Evolutionary conservation across 2,888 invertebrate genomes (phyloP).

Genomic region (Exocentrus adspersus): DNA sequence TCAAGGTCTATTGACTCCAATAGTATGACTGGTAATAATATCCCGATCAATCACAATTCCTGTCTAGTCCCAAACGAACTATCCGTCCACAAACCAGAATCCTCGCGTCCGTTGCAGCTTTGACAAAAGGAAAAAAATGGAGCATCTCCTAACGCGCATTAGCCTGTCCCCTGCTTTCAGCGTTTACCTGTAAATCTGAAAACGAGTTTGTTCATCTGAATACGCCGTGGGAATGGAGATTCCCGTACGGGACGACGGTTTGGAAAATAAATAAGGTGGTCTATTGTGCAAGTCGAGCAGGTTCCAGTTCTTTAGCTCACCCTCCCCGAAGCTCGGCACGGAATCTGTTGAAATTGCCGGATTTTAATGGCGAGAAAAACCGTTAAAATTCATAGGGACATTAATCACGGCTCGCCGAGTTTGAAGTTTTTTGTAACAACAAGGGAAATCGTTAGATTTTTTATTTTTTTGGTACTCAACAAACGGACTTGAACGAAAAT

Average conservation of each 20-base stretch:
- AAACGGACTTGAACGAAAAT: background rate
- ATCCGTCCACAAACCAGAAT: constrained; percentile 28
- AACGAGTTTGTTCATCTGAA: constrained; percentile 49
- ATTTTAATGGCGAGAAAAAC: constrained; percentile 41
- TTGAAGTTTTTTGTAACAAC: constrained; percentile 42
- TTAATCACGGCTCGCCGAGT: constrained; percentile 41
- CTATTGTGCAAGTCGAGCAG: constrained; percentile 43
- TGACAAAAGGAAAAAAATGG: constrained; percentile 45
- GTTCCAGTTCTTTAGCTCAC: constrained; percentile 43
- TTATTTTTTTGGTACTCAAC: background rate
- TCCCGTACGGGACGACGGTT: constrained; percentile 51
- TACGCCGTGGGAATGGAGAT: constrained; percentile 51
- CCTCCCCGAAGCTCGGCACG: constrained; percentile 42
- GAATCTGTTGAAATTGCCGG: constrained; percentile 42
- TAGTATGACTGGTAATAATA: background rate
- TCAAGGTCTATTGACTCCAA: too few species aligned
- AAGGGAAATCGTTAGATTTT: constrained; percentile 19
- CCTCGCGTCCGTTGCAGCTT: constrained; percentile 36
- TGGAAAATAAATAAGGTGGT: constrained; percentile 52
- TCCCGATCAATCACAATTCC: constrained; percentile 19
- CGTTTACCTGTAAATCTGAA: constrained; percentile 56
- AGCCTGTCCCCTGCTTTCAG: constrained; percentile 41
- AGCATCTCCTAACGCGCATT: constrained; percentile 35
- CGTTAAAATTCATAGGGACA: constrained; percentile 47
- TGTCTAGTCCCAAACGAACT: constrained; percentile 10